These are phyloP conservation scores for Myioborus melanocephalus DNA, from an alignment of 2,797 vertebrate genomes.

Conservation along the genomic window DNA sequence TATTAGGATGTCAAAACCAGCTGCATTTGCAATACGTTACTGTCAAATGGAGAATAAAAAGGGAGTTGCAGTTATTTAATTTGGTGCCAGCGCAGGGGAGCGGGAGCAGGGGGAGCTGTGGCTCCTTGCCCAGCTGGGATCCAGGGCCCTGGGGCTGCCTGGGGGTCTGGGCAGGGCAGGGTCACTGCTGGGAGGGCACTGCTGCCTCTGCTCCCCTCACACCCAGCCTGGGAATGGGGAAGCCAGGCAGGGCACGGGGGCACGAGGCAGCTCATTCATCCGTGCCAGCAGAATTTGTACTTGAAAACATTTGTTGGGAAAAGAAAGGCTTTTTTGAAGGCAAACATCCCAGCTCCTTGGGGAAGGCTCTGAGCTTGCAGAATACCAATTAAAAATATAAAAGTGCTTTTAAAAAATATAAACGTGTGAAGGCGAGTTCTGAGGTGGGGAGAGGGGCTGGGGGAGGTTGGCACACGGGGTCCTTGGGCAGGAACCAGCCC, in stretches of 20 bases:
- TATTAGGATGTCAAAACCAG: slow-evolving; percentile 73
- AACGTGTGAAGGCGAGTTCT: neutral
- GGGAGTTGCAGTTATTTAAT: slow-evolving; percentile 72
- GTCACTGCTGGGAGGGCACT: neutral
- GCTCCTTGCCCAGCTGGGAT: neutral
- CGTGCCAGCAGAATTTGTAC: neutral
- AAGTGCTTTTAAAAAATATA: neutral
- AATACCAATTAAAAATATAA: slow-evolving; percentile 56
- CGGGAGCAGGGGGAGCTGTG: neutral
- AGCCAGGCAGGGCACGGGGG: neutral
- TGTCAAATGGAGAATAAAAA: slow-evolving; percentile 74
- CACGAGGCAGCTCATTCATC: neutral
- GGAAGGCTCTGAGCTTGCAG: neutral
- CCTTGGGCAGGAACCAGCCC: neutral
- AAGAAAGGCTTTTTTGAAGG: slow-evolving; percentile 54
- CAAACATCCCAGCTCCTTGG: slow-evolving; percentile 24
- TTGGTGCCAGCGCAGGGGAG: slow-evolving; percentile 16
- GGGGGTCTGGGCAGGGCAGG: neutral
- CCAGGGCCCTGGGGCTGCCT: accelerated
- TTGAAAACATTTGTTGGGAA: neutral
- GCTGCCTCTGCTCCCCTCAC: neutral
- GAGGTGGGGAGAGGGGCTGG: neutral
- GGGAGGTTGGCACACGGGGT: neutral
- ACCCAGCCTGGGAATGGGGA: accelerated
- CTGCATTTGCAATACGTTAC: slow-evolving; percentile 68